These are phyloP conservation scores for Myotis planiceps DNA, from an alignment of 2,797 vertebrate genomes.

Conservation along the genomic window DNA sequence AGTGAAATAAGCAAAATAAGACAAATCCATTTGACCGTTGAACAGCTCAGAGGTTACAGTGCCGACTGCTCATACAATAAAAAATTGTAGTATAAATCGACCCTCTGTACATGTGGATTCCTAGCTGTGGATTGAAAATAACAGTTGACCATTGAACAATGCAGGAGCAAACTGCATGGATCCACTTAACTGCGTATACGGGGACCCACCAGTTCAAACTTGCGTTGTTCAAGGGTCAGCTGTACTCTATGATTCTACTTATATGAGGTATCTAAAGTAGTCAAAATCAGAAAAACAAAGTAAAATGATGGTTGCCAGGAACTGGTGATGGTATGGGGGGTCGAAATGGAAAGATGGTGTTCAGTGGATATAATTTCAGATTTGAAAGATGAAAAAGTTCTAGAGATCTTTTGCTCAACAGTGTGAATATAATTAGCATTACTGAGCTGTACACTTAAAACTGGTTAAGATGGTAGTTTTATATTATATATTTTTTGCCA, in stretches of 20 bases:
- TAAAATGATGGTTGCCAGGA: background rate
- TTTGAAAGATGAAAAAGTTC: slow-evolving; percentile 3
- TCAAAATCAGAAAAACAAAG: background rate
- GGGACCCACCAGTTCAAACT: background rate
- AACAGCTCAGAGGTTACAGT: background rate
- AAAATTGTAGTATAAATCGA: background rate
- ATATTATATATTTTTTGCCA: background rate
- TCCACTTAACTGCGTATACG: background rate
- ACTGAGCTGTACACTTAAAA: background rate
- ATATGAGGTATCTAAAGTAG: background rate
- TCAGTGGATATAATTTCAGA: background rate
- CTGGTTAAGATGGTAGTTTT: background rate
- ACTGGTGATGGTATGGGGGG: background rate
- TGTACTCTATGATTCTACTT: background rate
- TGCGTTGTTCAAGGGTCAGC: background rate
- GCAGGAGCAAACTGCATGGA: background rate
- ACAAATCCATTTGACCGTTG: background rate
- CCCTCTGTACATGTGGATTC: background rate
- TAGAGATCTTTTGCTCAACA: background rate
- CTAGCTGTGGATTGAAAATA: no score
- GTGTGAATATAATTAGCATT: background rate
- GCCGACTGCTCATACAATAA: background rate
- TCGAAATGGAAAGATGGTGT: background rate
- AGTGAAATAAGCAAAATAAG: background rate
- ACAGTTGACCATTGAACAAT: background rate